Evolutionary conservation across 1,140 invertebrate species (phyloP).

Genomic region (Sarcophaga bullata): DNA sequence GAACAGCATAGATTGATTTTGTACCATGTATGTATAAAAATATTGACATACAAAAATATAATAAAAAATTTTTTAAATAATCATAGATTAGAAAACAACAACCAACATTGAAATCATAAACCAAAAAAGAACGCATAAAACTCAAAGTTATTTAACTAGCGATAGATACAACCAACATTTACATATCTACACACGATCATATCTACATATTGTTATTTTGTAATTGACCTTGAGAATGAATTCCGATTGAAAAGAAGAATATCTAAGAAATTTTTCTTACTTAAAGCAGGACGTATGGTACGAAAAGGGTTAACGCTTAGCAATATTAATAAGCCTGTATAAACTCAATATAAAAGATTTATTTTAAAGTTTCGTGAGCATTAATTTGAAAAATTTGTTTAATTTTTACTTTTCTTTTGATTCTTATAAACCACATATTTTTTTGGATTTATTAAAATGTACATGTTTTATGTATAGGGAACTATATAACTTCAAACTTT

Average conservation of each 20-base stretch:
- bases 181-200: neutral
- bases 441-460: no score
- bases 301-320: conserved; percentile 57
- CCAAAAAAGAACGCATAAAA: neutral
- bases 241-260: neutral
- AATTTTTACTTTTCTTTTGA: no score
- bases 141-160: neutral
- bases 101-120: conserved; percentile 20
- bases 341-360: no score
- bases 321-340: no score
- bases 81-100: conserved; percentile 13
- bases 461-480: no score
- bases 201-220: conserved; percentile 12
- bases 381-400: no score
- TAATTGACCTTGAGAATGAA: neutral
- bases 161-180: no score
- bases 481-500: no score
- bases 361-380: no score
- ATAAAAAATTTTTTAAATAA: conserved; percentile 10
- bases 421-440: no score
- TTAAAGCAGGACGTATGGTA: conserved; percentile 52
- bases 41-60: conserved; percentile 6
- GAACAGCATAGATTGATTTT: no score
- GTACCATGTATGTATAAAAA: neutral
- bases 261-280: conserved; percentile 4